These are phyloP conservation scores for Acanthurus lineatus DNA, from an alignment of 2,797 vertebrate species.

Conservation along the genomic window DNA sequence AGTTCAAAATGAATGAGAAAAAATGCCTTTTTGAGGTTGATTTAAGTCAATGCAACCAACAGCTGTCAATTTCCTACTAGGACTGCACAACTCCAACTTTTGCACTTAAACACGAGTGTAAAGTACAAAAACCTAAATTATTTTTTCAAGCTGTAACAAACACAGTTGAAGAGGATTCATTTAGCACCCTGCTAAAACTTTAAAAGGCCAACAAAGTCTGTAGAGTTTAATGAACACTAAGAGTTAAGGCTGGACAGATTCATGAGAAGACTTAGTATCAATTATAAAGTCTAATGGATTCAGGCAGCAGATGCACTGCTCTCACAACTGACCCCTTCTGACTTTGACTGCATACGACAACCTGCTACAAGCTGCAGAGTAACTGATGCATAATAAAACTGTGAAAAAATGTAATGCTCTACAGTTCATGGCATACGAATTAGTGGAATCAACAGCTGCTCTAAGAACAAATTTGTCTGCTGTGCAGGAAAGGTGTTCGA, in stretches of 20 bases:
- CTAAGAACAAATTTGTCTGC: constrained; percentile 22
- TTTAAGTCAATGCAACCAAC: constrained; percentile 7
- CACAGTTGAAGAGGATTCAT: constrained; percentile 38
- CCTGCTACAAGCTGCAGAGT: constrained; percentile 33
- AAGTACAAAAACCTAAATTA: constrained; percentile 38
- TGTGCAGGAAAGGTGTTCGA: constrained; percentile 12
- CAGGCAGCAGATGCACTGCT: constrained; percentile 29
- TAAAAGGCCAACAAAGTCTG: constrained; percentile 25
- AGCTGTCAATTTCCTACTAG: constrained; percentile 7
- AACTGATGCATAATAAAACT: constrained; percentile 23
- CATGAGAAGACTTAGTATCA: constrained; percentile 22
- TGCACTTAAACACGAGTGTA: constrained; percentile 36
- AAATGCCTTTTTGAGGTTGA: constrained; percentile 33
- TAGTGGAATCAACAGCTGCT: constrained; percentile 37
- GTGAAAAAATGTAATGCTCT: background rate
- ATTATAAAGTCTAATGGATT: constrained; percentile 19
- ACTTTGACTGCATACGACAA: constrained; percentile 29
- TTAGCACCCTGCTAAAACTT: constrained; percentile 41
- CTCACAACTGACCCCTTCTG: background rate
- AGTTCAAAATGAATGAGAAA: background rate
- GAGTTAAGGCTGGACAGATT: constrained; percentile 49
- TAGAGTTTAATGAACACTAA: background rate
- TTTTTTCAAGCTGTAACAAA: constrained; percentile 35
- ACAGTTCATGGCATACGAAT: background rate
- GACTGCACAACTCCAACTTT: constrained; percentile 18